These are phyloP conservation scores for Paracentrotus lividus DNA, from an alignment of 53 echinoderm and acorn worm genomes.

Conservation along the genomic window DNA sequence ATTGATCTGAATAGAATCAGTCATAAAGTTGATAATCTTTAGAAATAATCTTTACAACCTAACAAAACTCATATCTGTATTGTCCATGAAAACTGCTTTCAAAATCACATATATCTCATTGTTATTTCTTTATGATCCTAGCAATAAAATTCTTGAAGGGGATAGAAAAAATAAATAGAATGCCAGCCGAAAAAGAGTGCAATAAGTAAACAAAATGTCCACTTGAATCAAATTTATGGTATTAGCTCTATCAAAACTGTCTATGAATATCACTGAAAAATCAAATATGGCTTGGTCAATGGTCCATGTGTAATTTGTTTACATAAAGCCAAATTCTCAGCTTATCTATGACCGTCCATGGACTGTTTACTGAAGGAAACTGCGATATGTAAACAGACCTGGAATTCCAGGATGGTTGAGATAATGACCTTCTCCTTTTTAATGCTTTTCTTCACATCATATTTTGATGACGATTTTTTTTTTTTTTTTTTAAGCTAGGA, in stretches of 20 bases:
- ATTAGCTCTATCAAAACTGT: slow-evolving; percentile 23
- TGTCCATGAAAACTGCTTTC: background rate
- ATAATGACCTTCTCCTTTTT: slow-evolving; percentile 31
- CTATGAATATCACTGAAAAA: slow-evolving; percentile 14
- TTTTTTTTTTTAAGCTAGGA: too few species aligned
- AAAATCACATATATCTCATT: background rate
- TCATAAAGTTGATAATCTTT: slow-evolving; percentile 39
- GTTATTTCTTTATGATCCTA: slow-evolving; percentile 7
- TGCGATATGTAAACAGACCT: slow-evolving; percentile 39
- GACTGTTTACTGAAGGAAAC: slow-evolving; percentile 45
- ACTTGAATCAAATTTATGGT: slow-evolving; percentile 17
- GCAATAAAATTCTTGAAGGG: background rate
- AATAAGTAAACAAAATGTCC: slow-evolving; percentile 49
- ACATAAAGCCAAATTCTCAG: slow-evolving; percentile 32
- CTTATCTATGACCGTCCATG: background rate
- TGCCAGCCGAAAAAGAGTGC: background rate
- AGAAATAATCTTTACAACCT: slow-evolving; percentile 29
- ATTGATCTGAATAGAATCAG: slow-evolving; percentile 43
- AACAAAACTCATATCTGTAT: background rate
- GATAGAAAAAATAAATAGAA: slow-evolving; percentile 1
- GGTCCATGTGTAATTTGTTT: slow-evolving; percentile 57
- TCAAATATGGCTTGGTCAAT: slow-evolving; percentile 40
- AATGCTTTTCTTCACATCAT: too few species aligned
- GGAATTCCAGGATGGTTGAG: background rate
- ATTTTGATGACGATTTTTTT: too few species aligned